Evolutionary conservation across 2,797 vertebrate genomes (phyloP).

Genomic region (Philypnodon macrostomus): DNA sequence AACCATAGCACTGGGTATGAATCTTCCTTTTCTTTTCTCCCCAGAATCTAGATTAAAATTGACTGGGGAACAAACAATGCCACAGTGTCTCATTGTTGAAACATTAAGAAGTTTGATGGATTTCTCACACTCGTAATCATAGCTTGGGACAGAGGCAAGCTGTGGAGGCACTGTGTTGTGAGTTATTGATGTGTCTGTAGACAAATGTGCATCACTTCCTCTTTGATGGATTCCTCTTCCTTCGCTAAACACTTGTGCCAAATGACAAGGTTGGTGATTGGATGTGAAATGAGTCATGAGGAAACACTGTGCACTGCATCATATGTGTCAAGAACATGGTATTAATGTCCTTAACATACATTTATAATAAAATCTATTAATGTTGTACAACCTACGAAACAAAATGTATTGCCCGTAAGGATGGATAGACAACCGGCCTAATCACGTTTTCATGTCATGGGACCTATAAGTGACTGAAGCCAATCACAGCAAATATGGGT

Average conservation of each 20-base stretch:
- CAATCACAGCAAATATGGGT: no score
- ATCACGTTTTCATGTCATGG: no score
- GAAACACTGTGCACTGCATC: conserved; percentile 16
- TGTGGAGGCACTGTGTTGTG: conserved; percentile 30
- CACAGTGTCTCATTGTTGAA: conserved; percentile 15
- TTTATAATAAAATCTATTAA: neutral
- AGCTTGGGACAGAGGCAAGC: conserved; percentile 30
- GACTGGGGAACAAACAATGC: conserved; percentile 18
- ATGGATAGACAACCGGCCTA: no score
- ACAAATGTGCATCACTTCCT: conserved; percentile 33
- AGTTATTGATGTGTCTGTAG: conserved; percentile 29
- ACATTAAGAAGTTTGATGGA: conserved; percentile 31
- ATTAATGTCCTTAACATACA: neutral
- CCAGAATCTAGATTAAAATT: conserved; percentile 3
- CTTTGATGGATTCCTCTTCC: conserved; percentile 27
- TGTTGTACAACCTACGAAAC: no score
- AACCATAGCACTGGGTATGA: neutral
- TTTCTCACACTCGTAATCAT: conserved; percentile 19
- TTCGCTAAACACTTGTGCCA: conserved; percentile 15
- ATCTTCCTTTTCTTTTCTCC: neutral
- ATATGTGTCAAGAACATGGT: neutral
- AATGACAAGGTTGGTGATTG: conserved; percentile 13
- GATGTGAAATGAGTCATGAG: conserved; percentile 20
- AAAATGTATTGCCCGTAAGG: no score
- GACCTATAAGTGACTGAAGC: no score